These are phyloP conservation scores for Parapsyche elsis DNA, from an alignment of 1,140 invertebrate species.

Conservation along the genomic window DNA sequence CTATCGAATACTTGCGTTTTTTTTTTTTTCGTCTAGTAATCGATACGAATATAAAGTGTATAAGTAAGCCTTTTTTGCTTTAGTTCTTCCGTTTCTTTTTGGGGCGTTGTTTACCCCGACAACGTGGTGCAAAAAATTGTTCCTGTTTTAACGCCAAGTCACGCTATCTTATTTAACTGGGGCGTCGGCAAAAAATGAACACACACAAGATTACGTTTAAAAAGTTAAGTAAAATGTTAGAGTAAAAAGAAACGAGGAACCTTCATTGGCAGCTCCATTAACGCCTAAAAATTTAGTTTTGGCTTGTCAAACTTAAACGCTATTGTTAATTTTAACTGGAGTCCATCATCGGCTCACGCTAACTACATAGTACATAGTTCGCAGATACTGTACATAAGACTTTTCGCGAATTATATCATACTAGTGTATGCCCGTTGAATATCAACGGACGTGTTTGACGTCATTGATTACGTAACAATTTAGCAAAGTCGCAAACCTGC, in stretches of 20 bases:
- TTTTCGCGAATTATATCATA: no score
- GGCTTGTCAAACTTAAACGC: slow-evolving; percentile 2
- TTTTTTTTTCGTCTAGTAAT: slow-evolving; percentile 1
- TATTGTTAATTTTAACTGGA: background rate
- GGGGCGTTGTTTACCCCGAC: background rate
- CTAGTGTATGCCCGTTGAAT: no score
- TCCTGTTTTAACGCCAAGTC: slow-evolving; percentile 26
- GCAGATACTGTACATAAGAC: no score
- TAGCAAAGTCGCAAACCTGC: no score
- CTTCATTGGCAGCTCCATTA: background rate
- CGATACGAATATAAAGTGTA: slow-evolving; percentile 3
- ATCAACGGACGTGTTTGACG: no score
- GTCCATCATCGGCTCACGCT: no score
- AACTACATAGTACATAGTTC: no score
- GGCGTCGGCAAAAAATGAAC: background rate
- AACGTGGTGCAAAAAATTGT: slow-evolving; percentile 15
- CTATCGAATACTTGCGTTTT: background rate
- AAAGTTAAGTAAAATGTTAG: slow-evolving; percentile 25
- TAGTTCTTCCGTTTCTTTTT: background rate
- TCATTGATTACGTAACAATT: no score
- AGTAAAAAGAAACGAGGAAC: background rate
- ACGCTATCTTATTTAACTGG: slow-evolving; percentile 30
- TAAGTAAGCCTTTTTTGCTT: background rate
- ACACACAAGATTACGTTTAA: slow-evolving; percentile 9
- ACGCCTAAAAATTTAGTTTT: background rate